Conservation (phyloP, 2,797 vertebrate genomes). For the Phoeniculus purpureus region DNA sequence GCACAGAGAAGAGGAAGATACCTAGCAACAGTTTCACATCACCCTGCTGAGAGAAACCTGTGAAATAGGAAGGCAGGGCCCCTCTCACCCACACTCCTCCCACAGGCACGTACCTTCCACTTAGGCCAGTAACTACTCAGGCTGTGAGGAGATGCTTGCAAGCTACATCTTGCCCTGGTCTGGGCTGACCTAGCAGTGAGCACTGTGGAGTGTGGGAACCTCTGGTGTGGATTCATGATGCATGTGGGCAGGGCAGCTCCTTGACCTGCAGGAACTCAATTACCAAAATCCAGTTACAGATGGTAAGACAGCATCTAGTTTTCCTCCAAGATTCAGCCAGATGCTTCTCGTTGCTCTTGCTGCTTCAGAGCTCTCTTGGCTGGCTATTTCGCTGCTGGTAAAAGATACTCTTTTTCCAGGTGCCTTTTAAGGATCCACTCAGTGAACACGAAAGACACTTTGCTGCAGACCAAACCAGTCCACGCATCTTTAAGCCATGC, state of each 20-base stretch:
- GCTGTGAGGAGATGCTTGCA: background rate
- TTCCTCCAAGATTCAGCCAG: background rate
- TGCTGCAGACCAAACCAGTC: background rate
- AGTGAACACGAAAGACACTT: background rate
- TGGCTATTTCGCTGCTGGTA: background rate
- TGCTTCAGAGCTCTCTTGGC: background rate
- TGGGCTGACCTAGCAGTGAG: background rate
- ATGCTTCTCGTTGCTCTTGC: background rate
- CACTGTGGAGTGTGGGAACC: background rate
- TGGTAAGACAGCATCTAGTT: background rate
- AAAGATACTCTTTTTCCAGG: background rate
- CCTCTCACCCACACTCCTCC: background rate
- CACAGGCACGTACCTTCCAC: background rate
- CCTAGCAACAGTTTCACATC: background rate
- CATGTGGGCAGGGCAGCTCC: background rate
- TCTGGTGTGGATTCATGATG: background rate
- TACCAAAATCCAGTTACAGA: background rate
- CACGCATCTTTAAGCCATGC: background rate
- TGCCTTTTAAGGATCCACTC: background rate
- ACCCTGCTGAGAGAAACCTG: background rate
- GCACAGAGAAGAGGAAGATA: fast-evolving
- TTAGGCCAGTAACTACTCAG: background rate
- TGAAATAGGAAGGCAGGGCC: background rate
- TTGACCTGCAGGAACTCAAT: background rate
- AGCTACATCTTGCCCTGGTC: background rate